phyloP scores from a whole-genome alignment of 92 coral and sea anemone species.

The Anthopleura xanthogrammica region DNA sequence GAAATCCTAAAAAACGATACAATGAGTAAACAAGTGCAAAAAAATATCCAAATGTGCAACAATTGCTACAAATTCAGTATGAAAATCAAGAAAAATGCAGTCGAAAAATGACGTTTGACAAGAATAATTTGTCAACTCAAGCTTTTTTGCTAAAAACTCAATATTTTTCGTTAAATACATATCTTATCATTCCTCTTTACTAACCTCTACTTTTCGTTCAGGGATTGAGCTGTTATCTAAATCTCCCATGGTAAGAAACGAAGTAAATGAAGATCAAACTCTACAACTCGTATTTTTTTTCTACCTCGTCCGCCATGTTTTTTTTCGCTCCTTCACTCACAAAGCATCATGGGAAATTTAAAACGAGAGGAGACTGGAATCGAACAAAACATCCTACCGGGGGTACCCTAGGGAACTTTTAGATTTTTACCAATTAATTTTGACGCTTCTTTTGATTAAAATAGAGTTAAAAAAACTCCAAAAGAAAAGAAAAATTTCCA shows the following conservation, averaged over 20 bases:
- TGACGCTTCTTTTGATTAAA: neutral
- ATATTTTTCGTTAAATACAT: too few species aligned
- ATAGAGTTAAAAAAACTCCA: neutral
- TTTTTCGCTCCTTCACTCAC: slow-evolving; percentile 9
- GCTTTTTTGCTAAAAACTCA: too few species aligned
- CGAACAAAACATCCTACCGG: neutral
- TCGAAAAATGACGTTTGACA: neutral
- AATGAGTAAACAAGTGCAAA: neutral
- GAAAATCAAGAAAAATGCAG: neutral
- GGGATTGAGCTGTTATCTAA: slow-evolving; percentile 7
- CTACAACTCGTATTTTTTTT: neutral
- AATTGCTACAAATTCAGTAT: neutral
- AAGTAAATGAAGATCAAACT: neutral
- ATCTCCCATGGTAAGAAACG: slow-evolving; percentile 8
- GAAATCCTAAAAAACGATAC: slow-evolving; percentile 65
- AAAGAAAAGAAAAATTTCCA: neutral
- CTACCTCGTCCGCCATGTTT: slow-evolving; percentile 24
- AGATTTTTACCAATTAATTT: too few species aligned
- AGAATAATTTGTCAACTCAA: neutral
- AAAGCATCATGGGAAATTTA: slow-evolving; percentile 6
- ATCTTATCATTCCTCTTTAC: neutral
- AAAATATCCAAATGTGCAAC: neutral
- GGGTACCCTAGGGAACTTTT: neutral
- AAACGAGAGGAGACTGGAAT: slow-evolving; percentile 10
- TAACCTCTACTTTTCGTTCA: slow-evolving; percentile 26